Percentiles rank a stretch among this genome's conserved stretches.
phyloP scores from a whole-genome alignment of 2,888 invertebrate species.

The Sarcophaga carnaria region DNA sequence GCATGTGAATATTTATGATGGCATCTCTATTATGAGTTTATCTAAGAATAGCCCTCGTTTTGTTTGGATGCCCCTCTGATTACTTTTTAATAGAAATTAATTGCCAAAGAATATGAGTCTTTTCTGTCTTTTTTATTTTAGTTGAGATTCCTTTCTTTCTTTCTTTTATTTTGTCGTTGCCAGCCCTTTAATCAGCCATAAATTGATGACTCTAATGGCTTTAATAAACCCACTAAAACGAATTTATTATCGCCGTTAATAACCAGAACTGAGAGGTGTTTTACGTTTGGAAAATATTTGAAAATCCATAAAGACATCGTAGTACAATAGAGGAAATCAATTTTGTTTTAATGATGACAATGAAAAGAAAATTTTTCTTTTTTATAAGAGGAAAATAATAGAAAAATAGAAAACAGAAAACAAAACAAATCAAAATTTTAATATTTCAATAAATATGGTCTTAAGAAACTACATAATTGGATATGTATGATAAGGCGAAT shows the following conservation, averaged over 20 bases:
- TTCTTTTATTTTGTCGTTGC: neutral
- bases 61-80: slow-evolving; percentile 35
- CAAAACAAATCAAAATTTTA: too few species aligned
- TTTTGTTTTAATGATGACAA: slow-evolving; percentile 35
- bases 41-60: neutral
- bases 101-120: slow-evolving; percentile 30
- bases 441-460: too few species aligned
- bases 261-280: neutral
- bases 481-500: too few species aligned
- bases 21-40: neutral
- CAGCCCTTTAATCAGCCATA: slow-evolving; percentile 46
- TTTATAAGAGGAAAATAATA: too few species aligned
- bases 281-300: slow-evolving; percentile 1
- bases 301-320: slow-evolving; percentile 45
- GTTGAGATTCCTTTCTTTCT: neutral
- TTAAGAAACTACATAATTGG: too few species aligned
- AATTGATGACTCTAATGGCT: slow-evolving; percentile 64
- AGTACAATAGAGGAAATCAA: slow-evolving; percentile 63
- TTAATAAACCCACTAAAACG: slow-evolving; percentile 63
- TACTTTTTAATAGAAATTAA: slow-evolving; percentile 60
- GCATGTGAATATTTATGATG: neutral
- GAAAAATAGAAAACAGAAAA: too few species aligned
- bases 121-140: neutral
- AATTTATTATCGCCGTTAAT: slow-evolving; percentile 35
- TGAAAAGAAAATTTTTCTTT: too few species aligned